Conservation (phyloP, 2,888 invertebrate genomes). For the Cerceris rybyensis region DNA sequence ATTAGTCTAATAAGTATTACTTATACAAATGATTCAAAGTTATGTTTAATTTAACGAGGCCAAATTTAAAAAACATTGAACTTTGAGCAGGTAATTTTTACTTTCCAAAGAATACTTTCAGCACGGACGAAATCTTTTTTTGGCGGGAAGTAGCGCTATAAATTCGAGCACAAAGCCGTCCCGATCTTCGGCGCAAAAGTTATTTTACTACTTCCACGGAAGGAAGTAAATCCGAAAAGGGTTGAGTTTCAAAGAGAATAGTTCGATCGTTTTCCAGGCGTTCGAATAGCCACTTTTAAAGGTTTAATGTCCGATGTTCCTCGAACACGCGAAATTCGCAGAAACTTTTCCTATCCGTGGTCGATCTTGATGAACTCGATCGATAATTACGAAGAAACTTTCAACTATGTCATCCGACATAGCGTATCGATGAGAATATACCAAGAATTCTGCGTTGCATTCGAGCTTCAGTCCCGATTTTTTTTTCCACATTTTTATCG, state of each 20-base stretch:
- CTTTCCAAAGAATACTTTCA: not conserved
- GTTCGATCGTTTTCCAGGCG: constrained; percentile 40
- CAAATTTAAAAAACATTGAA: no score
- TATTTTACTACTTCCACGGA: not conserved
- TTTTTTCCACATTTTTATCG: not conserved
- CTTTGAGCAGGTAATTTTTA: not conserved
- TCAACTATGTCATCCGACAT: constrained; percentile 18
- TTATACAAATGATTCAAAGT: no score
- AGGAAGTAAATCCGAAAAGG: constrained; percentile 16
- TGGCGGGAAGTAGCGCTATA: not conserved
- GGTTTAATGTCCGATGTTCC: constrained; percentile 47
- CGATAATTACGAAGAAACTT: constrained; percentile 60
- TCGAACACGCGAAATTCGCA: constrained; percentile 57
- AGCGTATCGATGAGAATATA: constrained; percentile 12
- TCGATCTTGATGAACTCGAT: constrained; percentile 34
- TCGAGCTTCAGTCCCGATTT: not conserved
- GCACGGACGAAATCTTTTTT: no score
- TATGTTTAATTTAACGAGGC: no score
- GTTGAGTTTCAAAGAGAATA: constrained; percentile 15
- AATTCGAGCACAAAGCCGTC: constrained; percentile 1
- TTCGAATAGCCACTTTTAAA: constrained; percentile 35
- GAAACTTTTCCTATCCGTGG: constrained; percentile 45
- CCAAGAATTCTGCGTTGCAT: not conserved
- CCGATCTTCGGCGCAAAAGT: constrained; percentile 12
- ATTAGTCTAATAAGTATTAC: no score